Base-by-base conservation (phyloP, 2,888 invertebrate genomes). In the Drosophila histrio region DNA sequence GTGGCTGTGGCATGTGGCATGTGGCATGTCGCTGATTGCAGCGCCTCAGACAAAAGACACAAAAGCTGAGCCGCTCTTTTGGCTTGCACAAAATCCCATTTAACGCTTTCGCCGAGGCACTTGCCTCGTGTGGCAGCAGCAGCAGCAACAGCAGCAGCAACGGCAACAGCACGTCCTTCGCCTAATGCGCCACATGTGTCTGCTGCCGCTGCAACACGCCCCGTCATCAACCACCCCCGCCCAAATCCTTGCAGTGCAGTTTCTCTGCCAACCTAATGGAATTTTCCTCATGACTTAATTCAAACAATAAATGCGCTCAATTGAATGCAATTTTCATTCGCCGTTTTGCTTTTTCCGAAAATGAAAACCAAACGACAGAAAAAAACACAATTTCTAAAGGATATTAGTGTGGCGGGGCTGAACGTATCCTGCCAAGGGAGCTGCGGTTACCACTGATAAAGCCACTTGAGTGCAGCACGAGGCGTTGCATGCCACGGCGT, bases 211-310 rank as follows among this genome's bases (percentile, higher is more conserved):
- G 83, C 87, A 88, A 63, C 75, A 68, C 66, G 71, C 59, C 53
- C 58, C 41, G 30, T 39, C 50, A 57, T 53, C 52, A 19, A 30
- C 34, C 26, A 32, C 4, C 9, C 62, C 64, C 72, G 59, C 64
- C 57, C 53, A 34, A 39, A 52, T 38, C 19, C 46, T 34, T 43
- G 26, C 54, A 63, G 64, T 84, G 84, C 88, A 82, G 68, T 83
- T 86, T 62, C 79, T 71, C 71, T 76, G 77, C 75, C 78, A 77
- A 71, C 79, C 90, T 91, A 91, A 91, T 91, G 87, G 91, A 91
- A 91, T 91, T 91, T 91, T 91, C 91, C 91, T 90, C 91, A 90
- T 91, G 90, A 90, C 84, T 90, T 89, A 89, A 89, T 90, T 88
- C 85, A 86, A 85, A 91, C 91, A 91, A 91, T 91, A 89, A 90